Base-by-base conservation (phyloP, 2,113 vertebrate species). In the Kobus ellipsiprymnus region DNA sequence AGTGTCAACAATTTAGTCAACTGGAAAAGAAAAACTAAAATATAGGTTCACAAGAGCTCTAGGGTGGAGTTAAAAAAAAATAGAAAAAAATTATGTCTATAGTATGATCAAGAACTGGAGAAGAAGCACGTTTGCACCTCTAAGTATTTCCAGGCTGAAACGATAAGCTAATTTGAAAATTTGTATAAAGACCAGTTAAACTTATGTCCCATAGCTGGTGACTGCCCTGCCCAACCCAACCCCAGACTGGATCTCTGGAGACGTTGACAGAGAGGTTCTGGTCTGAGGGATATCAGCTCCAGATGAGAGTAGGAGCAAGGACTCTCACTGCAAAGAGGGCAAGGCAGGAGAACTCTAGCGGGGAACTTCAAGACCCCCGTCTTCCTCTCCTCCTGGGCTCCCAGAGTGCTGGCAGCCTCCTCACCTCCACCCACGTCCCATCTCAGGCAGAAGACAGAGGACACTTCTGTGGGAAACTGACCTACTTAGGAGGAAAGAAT, bases 361-460 rank as follows among this genome's bases (percentile, higher is more conserved):
- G 1, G 78, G 46, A 87, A 52, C 52, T 64, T 57, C 5, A 3
- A 93, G 86, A 87, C 21, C 46, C 16, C 27, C 7, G n/a, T 5
- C 30, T 81, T 96, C 48, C 15, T 19, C 23, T 29, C 0, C 46
- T 88, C 14, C 19, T 33, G 30, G 46, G 10, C 11, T 94, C 9
- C 16, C 60, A 80, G 81, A 92, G 87, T 46, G 12, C 12, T 29
- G 30, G 27, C 16, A 33, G 7, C 30, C 71, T 60, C 40, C 36
- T 87, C 2, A 84, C 15, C 44, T 30, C 9, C 3, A 33, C 6
- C 29, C 0, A 1, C 7, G 1, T 40, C 54, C 44, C n/a, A 55
- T 44, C 27, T 78, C 59, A 50, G 48, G 21, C 16, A 67, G 30
- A 17, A 85, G 17, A 46, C 14, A 6, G 5, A 86, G 40, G 29